These are phyloP conservation scores for Poeciliopsis turrubarensis DNA, from an alignment of 2,113 vertebrate genomes.

Conservation along the genomic window DNA sequence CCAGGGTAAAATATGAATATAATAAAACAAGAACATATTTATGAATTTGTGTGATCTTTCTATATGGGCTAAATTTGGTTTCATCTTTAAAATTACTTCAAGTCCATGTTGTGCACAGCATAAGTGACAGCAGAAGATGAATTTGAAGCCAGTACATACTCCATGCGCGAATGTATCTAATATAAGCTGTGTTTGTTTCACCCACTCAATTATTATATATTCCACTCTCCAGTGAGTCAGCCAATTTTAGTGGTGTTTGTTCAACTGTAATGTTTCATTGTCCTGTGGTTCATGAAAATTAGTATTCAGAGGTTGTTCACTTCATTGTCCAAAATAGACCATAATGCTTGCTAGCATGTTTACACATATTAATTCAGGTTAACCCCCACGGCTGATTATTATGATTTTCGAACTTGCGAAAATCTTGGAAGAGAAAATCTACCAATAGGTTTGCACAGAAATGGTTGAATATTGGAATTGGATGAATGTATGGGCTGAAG, in stretches of 20 bases:
- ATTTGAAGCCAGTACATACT: background rate
- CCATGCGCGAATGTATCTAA: background rate
- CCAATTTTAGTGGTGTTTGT: background rate
- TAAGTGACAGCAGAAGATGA: background rate
- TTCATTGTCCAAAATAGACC: background rate
- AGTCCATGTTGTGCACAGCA: background rate
- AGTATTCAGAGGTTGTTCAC: background rate
- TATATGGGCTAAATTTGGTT: background rate
- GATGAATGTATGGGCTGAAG: background rate
- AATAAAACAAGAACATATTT: background rate
- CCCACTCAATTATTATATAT: background rate
- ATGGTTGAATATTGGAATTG: slow-evolving; percentile 25
- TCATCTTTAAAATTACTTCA: background rate
- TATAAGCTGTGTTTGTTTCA: background rate
- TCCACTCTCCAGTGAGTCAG: background rate
- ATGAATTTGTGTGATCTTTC: background rate
- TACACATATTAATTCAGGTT: background rate
- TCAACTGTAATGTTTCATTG: background rate
- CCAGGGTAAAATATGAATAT: background rate
- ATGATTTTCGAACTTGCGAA: background rate
- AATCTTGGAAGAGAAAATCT: slow-evolving; percentile 11
- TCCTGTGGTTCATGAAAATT: background rate
- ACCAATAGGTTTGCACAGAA: slow-evolving; percentile 8
- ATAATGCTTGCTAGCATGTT: background rate
- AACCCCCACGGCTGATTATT: background rate